These are phyloP conservation scores for Drosophila willistoni DNA, from an alignment of 1,140 invertebrate genomes.

Conservation along the genomic window DNA sequence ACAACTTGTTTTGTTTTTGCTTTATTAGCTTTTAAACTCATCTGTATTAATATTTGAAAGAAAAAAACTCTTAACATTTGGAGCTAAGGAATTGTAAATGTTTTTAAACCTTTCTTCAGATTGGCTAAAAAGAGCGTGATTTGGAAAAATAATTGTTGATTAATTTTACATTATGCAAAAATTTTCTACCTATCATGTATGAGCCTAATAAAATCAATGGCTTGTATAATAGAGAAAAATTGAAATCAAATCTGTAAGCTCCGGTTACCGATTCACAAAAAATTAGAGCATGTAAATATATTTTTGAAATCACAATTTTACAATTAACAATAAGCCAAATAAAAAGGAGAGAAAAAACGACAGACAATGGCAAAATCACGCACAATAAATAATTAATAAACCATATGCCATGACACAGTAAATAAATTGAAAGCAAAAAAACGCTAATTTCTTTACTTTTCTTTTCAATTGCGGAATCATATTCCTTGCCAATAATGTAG, in stretches of 20 bases:
- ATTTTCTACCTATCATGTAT: neutral
- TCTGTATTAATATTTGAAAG: neutral
- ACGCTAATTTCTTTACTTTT: slow-evolving; percentile 54
- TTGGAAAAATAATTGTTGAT: too few species aligned
- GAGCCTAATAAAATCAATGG: neutral
- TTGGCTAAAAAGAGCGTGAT: too few species aligned
- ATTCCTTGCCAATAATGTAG: slow-evolving; percentile 58
- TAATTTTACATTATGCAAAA: slow-evolving; percentile 16
- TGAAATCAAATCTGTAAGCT: slow-evolving; percentile 30
- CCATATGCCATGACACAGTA: slow-evolving; percentile 70
- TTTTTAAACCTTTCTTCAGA: too few species aligned
- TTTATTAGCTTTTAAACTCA: too few species aligned
- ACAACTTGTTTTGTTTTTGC: too few species aligned
- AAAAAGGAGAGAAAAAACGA: slow-evolving; percentile 38
- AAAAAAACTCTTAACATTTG: too few species aligned
- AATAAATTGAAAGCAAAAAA: slow-evolving; percentile 61
- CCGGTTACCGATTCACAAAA: slow-evolving; percentile 56
- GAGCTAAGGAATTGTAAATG: too few species aligned
- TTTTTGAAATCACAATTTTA: slow-evolving; percentile 46
- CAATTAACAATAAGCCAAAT: slow-evolving; percentile 59
- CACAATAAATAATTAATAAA: slow-evolving; percentile 47
- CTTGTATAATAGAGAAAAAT: slow-evolving; percentile 40
- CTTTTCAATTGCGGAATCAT: slow-evolving; percentile 23
- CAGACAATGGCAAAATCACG: neutral
- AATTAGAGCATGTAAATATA: slow-evolving; percentile 74